These are phyloP conservation scores for Pipistrellus nathusii DNA, from an alignment of 2,797 vertebrate genomes.

Conservation along the genomic window DNA sequence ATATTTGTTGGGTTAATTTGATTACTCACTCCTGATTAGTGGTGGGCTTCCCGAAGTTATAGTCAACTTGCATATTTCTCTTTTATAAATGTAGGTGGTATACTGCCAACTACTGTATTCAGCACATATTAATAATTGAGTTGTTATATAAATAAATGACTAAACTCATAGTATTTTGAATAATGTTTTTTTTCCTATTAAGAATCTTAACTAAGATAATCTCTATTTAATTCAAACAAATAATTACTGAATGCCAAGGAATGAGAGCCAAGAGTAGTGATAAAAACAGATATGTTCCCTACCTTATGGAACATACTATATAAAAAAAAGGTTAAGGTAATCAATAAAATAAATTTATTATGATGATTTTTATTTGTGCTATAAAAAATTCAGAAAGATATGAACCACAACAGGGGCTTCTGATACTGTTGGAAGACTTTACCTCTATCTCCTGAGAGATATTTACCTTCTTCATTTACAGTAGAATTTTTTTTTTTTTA, in stretches of 20 bases:
- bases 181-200: neutral
- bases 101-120: neutral
- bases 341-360: neutral
- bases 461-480: neutral
- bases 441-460: neutral
- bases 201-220: neutral
- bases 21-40: no score
- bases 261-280: conserved; percentile 37
- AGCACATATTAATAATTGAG: neutral
- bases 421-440: neutral
- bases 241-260: neutral
- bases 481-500: neutral
- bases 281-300: conserved; percentile 24
- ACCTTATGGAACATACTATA: neutral
- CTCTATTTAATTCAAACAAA: conserved; percentile 18
- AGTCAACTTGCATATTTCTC: no score
- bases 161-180: conserved; percentile 20
- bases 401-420: neutral
- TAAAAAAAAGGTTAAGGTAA: conserved; percentile 26
- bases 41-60: no score
- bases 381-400: conserved; percentile 33
- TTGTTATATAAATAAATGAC: neutral
- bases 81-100: neutral
- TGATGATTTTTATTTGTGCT: conserved; percentile 29
- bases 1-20: no score